These are phyloP conservation scores for Scaptomyza pallida DNA, from an alignment of 1,140 invertebrate genomes.

Conservation along the genomic window DNA sequence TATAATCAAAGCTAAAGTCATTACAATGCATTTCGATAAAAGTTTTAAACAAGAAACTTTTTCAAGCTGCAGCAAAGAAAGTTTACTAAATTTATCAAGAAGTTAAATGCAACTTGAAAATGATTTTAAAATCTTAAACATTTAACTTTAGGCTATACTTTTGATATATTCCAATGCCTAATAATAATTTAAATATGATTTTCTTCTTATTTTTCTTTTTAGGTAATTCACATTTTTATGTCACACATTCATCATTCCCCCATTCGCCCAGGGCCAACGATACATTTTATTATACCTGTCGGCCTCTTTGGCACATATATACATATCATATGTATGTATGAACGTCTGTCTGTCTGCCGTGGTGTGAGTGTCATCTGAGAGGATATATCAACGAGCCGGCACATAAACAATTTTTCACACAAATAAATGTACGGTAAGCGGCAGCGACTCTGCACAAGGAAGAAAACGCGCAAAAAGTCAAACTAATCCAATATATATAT, in stretches of 20 bases:
- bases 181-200: not conserved
- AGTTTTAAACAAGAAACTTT: not conserved
- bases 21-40: not conserved
- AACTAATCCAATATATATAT: slow-evolving; percentile 27
- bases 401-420: slow-evolving; percentile 59
- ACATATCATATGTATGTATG: too few relatives aligned
- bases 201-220: not conserved
- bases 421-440: slow-evolving; percentile 65
- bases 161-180: not conserved
- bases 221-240: slow-evolving; percentile 23
- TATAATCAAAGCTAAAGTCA: not conserved
- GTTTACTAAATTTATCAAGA: not conserved
- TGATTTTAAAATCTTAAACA: too few relatives aligned
- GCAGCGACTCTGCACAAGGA: slow-evolving; percentile 53
- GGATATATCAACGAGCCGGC: slow-evolving; percentile 29
- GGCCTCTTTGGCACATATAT: not conserved
- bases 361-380: slow-evolving; percentile 1
- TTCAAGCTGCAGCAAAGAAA: not conserved
- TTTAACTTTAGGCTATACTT: not conserved
- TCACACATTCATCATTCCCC: slow-evolving; percentile 7
- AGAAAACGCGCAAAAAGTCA: slow-evolving; percentile 62
- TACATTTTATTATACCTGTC: slow-evolving; percentile 13
- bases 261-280: not conserved
- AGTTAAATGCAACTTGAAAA: too few relatives aligned
- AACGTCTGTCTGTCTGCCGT: slow-evolving; percentile 1